A percentile compares a stretch with the other conserved stretches of the same genome.
Conservation (phyloP, 2,797 vertebrate genomes). For the Borostomias antarcticus region DNA sequence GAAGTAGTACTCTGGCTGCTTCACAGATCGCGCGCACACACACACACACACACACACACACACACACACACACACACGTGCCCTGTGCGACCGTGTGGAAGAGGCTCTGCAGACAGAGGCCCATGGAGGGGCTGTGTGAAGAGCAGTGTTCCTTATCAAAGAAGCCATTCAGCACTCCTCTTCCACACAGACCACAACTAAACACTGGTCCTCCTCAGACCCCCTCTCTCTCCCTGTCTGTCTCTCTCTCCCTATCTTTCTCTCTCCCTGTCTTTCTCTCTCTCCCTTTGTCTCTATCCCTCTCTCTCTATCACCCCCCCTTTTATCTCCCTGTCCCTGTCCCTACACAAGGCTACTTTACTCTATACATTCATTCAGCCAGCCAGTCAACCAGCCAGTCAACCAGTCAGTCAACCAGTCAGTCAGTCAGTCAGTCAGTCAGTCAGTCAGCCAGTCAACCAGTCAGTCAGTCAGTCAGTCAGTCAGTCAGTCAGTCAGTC, state of each 20-base stretch:
- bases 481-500: not conserved
- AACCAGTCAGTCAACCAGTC: too few relatives aligned
- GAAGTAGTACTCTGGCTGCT: not conserved
- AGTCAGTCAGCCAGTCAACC: too few relatives aligned
- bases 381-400: too few relatives aligned
- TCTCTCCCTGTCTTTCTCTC: not conserved
- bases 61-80: not conserved
- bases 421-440: too few relatives aligned
- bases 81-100: not conserved
- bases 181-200: not conserved
- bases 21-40: not conserved
- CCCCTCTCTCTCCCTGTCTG: not conserved
- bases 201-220: not conserved
- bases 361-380: too few relatives aligned
- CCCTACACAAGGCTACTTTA: too few relatives aligned
- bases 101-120: not conserved
- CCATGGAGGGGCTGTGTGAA: not conserved
- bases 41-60: not conserved
- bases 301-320: not conserved
- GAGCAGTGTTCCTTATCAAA: not conserved
- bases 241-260: not conserved
- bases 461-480: not conserved
- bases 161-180: not conserved
- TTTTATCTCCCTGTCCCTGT: conserved; percentile 8
- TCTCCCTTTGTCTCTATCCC: not conserved